A percentile compares a stretch with the other conserved stretches of the same genome.
These are phyloP conservation scores for Dusona sp. DNA, from an alignment of 2,888 invertebrate species.

Conservation along the genomic window DNA sequence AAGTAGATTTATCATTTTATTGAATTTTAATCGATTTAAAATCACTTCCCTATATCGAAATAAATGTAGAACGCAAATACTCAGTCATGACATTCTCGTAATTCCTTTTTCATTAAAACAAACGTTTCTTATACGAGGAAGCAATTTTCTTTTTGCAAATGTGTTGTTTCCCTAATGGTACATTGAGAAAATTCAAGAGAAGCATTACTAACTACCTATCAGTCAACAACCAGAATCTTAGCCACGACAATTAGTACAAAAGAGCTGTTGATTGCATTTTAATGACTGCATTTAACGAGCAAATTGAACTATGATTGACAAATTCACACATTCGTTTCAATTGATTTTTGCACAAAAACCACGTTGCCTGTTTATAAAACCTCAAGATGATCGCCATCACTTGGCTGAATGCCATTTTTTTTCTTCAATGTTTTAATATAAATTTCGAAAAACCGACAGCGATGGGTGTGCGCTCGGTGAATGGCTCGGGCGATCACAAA, in stretches of 20 bases:
- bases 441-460: too few relatives aligned
- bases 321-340: not conserved
- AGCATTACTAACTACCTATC: not conserved
- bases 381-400: not conserved
- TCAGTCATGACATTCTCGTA: not conserved
- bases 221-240: not conserved
- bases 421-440: too few relatives aligned
- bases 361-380: not conserved
- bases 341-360: not conserved
- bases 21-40: not conserved
- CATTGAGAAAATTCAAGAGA: not conserved
- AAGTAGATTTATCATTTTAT: not conserved
- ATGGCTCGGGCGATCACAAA: too few relatives aligned
- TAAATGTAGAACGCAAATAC: not conserved
- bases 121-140: not conserved
- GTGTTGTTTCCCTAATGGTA: not conserved
- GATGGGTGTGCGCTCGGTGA: too few relatives aligned
- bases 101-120: not conserved
- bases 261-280: slow-evolving; percentile 7
- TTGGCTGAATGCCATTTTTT: too few relatives aligned
- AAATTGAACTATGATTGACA: slow-evolving; percentile 15
- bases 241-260: not conserved
- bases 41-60: not conserved
- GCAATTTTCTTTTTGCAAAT: not conserved
- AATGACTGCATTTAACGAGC: slow-evolving; percentile 1